Percentiles rank a stretch among this genome's conserved stretches.
phyloP scores from a whole-genome alignment of 2,113 vertebrate genomes.

The Gobius niger region DNA sequence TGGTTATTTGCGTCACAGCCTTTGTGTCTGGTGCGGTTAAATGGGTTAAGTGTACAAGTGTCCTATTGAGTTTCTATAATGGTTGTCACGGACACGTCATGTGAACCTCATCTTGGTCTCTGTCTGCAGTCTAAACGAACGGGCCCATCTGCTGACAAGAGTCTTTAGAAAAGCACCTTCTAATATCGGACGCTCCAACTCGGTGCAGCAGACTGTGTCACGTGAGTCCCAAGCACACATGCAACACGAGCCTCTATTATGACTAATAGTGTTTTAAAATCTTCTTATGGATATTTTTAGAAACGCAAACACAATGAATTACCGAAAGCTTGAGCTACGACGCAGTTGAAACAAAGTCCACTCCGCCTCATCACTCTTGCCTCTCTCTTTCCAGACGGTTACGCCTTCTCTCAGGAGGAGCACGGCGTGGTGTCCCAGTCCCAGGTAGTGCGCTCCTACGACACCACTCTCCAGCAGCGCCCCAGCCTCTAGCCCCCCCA shows the following conservation, averaged over 20 bases:
- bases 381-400: slow-evolving; percentile 82
- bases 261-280: not conserved
- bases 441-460: slow-evolving; percentile 93
- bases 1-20: too few species aligned
- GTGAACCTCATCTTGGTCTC: slow-evolving; percentile 24
- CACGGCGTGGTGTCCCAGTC: slow-evolving; percentile 95
- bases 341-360: slow-evolving; percentile 5
- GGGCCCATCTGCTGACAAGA: slow-evolving; percentile 94
- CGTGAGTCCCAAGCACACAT: slow-evolving; percentile 82
- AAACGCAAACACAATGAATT: not conserved
- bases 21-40: not conserved
- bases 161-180: slow-evolving; percentile 96
- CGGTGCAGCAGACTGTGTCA: slow-evolving; percentile 91
- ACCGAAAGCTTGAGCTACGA: not conserved
- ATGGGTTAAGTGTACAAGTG: slow-evolving; percentile 6
- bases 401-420: slow-evolving; percentile 98
- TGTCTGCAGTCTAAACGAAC: slow-evolving; percentile 89
- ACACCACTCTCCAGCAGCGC: slow-evolving; percentile 91
- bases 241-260: not conserved
- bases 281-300: not conserved
- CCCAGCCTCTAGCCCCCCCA: slow-evolving; percentile 83
- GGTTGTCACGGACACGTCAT: slow-evolving; percentile 2
- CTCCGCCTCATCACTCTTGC: not conserved
- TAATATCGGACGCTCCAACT: slow-evolving; percentile 88
- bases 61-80: slow-evolving; percentile 12